Conservation (phyloP, 2,888 invertebrate genomes). For the Netelia melanura region DNA sequence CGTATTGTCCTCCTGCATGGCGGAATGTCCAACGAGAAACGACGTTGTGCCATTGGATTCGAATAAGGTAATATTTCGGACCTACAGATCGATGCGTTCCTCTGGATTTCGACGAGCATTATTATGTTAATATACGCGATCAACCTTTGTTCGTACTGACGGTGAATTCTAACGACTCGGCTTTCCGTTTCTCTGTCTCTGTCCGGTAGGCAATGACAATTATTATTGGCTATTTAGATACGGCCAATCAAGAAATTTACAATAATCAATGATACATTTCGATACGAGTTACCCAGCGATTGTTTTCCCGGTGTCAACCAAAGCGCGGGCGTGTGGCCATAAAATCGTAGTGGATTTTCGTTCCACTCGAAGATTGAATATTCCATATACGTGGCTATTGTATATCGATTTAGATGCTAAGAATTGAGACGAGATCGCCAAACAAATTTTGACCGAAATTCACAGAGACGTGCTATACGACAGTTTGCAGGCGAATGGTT, state of each 20-base stretch:
- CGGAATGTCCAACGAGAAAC: slow-evolving; percentile 64
- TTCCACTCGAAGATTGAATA: slow-evolving; percentile 2
- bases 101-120: neutral
- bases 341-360: slow-evolving; percentile 2
- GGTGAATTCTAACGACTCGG: slow-evolving; percentile 32
- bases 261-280: slow-evolving; percentile 21
- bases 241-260: slow-evolving; percentile 26
- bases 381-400: neutral
- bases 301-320: neutral
- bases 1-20: slow-evolving; percentile 48
- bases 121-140: neutral
- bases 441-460: slow-evolving; percentile 10
- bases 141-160: neutral
- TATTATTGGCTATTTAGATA: slow-evolving; percentile 7
- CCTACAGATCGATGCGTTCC: neutral
- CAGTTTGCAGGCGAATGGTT: slow-evolving; percentile 70
- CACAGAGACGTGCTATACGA: neutral
- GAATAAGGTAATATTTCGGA: slow-evolving; percentile 61
- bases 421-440: neutral
- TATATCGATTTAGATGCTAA: neutral
- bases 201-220: neutral
- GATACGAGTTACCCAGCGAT: neutral
- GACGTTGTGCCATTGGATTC: slow-evolving; percentile 65
- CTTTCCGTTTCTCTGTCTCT: slow-evolving; percentile 11
- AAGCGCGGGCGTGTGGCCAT: slow-evolving; percentile 8